phyloP scores from a whole-genome alignment of 2,113 vertebrate genomes.

The Hucho hucho region DNA sequence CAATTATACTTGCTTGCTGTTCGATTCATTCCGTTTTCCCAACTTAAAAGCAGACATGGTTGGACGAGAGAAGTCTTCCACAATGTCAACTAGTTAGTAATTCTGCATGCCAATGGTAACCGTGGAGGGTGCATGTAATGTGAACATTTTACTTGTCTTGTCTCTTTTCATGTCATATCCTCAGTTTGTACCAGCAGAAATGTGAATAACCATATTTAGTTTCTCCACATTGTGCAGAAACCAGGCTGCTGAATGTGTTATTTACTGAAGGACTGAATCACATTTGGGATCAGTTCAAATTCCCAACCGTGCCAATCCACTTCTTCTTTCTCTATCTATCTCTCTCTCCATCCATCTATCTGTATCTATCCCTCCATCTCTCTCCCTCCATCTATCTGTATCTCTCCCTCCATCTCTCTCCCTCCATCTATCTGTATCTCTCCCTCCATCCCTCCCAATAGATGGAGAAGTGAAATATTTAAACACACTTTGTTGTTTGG shows the following conservation, averaged over 20 bases:
- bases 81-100: no score
- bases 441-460: constrained; percentile 66
- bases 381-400: no score
- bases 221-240: constrained; percentile 61
- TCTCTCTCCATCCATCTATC: not conserved
- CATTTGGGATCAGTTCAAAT: constrained; percentile 79
- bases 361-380: no score
- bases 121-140: not conserved
- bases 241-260: constrained; percentile 68
- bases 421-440: constrained; percentile 38
- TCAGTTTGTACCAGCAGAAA: constrained; percentile 19
- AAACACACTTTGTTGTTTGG: constrained; percentile 88
- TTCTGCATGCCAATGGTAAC: not conserved
- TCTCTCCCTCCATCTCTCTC: no score
- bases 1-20: no score
- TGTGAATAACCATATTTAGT: constrained; percentile 64
- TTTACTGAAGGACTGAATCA: constrained; percentile 74
- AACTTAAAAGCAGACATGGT: no score
- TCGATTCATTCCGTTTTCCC: no score
- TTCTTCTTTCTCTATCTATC: constrained; percentile 54
- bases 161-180: not conserved
- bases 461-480: constrained; percentile 84
- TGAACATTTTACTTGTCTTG: not conserved
- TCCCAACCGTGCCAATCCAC: constrained; percentile 76
- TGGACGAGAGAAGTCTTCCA: no score